phyloP scores from a whole-genome alignment of 2,888 invertebrate genomes.

The Achlya flavicornis region DNA sequence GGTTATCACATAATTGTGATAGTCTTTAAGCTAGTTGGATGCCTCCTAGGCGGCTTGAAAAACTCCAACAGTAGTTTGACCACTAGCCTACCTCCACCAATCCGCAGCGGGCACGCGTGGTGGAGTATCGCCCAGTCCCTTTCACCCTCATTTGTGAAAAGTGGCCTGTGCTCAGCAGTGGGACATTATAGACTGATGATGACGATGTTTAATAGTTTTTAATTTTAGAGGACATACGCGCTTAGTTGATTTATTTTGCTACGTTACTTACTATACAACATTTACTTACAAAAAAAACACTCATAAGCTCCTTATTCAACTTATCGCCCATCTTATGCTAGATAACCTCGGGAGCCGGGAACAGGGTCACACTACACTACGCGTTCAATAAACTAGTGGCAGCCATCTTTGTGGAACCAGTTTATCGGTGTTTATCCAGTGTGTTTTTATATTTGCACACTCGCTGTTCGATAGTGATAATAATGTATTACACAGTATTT shows the following conservation, averaged over 20 bases:
- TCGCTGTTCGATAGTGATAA: slow-evolving; percentile 46
- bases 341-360: slow-evolving; percentile 41
- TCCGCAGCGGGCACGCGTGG: too few species aligned
- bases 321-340: slow-evolving; percentile 17
- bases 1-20: too few species aligned
- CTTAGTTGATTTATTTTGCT: not conserved
- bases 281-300: not conserved
- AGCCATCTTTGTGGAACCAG: slow-evolving; percentile 65
- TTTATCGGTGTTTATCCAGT: slow-evolving; percentile 63
- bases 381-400: slow-evolving; percentile 41
- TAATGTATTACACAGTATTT: slow-evolving; percentile 41
- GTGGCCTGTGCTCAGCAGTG: too few species aligned
- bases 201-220: too few species aligned
- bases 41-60: too few species aligned
- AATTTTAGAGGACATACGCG: too few species aligned
- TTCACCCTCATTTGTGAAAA: too few species aligned
- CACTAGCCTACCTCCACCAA: too few species aligned
- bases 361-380: slow-evolving; percentile 46
- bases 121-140: too few species aligned
- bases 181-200: too few species aligned
- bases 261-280: not conserved
- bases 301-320: slow-evolving; percentile 10
- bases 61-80: too few species aligned
- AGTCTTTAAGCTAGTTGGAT: too few species aligned
- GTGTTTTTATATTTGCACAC: slow-evolving; percentile 63